These are phyloP conservation scores for Troides oblongomaculatus DNA, from an alignment of 2,888 invertebrate genomes.

Conservation along the genomic window DNA sequence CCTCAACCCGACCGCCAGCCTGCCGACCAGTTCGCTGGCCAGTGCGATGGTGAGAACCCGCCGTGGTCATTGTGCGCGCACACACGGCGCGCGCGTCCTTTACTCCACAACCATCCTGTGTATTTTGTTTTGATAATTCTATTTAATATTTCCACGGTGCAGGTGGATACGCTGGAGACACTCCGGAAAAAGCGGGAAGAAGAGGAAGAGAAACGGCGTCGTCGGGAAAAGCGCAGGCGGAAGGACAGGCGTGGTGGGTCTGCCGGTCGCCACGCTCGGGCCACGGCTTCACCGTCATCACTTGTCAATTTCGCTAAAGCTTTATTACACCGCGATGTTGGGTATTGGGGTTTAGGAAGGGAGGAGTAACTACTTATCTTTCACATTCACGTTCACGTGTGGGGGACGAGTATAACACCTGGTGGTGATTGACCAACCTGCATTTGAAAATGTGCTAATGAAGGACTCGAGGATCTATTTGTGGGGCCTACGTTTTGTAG, in stretches of 20 bases:
- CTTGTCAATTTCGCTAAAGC: too few relatives aligned
- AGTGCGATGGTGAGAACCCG: slow-evolving; percentile 54
- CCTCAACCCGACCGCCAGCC: slow-evolving; percentile 52
- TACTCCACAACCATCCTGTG: background rate
- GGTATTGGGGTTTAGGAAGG: too few relatives aligned
- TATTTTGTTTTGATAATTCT: background rate
- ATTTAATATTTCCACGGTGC: background rate
- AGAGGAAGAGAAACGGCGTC: slow-evolving; percentile 61
- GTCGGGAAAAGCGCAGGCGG: slow-evolving; percentile 59
- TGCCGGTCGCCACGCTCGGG: slow-evolving; percentile 28
- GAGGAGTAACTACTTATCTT: too few relatives aligned
- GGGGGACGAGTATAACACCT: too few relatives aligned
- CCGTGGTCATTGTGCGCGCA: background rate
- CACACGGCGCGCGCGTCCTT: too few relatives aligned
- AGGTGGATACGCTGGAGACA: slow-evolving; percentile 72
- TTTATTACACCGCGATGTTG: too few relatives aligned
- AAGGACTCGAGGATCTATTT: too few relatives aligned
- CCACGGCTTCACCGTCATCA: too few relatives aligned
- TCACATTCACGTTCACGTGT: too few relatives aligned
- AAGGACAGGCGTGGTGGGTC: slow-evolving; percentile 51
- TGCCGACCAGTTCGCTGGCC: slow-evolving; percentile 61
- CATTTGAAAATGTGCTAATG: too few relatives aligned
- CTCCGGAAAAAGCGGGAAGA: slow-evolving; percentile 64
- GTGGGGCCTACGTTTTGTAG: too few relatives aligned
- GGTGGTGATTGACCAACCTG: too few relatives aligned